Evolutionary conservation across 1,140 invertebrate species (phyloP), one percentile per base, ranked within the genome.

Genomic region (Drosophila lacertosa): DNA sequence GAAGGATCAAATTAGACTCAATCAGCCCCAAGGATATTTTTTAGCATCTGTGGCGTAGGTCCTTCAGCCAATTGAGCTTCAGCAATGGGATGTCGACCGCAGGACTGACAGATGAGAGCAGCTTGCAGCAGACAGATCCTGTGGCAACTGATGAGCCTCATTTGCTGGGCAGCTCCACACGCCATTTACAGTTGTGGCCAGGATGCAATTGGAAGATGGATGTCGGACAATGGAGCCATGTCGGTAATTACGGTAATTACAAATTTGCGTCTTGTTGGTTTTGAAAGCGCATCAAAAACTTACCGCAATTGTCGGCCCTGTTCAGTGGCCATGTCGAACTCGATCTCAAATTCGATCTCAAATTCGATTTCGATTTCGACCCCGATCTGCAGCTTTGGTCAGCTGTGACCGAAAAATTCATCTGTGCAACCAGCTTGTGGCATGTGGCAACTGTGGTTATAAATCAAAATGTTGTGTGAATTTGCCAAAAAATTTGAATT

Each of bases 241-340:
- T 39, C 65, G 58, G 47, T 77, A 69, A 74, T 71, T 47, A 64
- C 59, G 37, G 26, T 44, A 72, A 57, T 72, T 68, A 63, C 62
- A 44, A 55, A 70, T 54, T 64, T 60, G 33, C 47, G 57, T 26
- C 33, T 60, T 69, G 45, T 78, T 78, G 62, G 69, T 29, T 64
- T 70, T 74, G 62, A 71, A 80, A 88, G 76, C 63, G 69, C 78
- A 82, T 70, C 51, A 69, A 77, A 71, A 77, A 79, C 59, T 79
- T 51, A 88, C 72, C 78, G 59, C 78, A 89, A 82, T 47, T 77
- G 78, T 71, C 53, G 33, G 22, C 11, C 18, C 29, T 54, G 64
- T 35, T 68, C 55, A 68, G n/a, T 66, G 55, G 64, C 54, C 69
- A 58, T 58, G 63, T 71, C 54, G 29, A 11, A n/a, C n/a, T n/a